Conservation (phyloP, 2,113 vertebrate species). For the Anarrhichthys ocellatus region DNA sequence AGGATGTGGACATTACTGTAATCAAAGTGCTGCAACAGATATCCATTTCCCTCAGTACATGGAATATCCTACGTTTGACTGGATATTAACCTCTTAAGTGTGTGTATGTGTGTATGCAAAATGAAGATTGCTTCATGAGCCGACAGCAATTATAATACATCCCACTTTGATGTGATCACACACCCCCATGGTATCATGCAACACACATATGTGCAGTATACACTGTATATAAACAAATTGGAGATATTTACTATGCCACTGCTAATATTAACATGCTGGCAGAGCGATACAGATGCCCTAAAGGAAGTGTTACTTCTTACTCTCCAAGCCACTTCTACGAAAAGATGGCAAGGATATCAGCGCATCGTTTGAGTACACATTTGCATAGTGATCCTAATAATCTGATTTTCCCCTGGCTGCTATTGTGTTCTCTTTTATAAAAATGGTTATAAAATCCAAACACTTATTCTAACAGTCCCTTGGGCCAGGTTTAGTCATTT, state of each 20-base stretch:
- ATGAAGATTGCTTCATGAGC: background rate
- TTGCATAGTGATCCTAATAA: constrained; percentile 77
- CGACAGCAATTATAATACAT: constrained; percentile 36
- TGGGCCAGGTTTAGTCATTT: constrained; percentile 65
- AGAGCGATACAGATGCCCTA: constrained; percentile 59
- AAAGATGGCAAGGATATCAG: constrained; percentile 61
- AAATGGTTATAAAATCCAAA: constrained; percentile 63
- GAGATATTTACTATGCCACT: constrained; percentile 35
- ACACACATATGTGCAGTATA: background rate
- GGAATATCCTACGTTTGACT: background rate
- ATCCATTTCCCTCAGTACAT: background rate
- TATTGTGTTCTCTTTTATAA: constrained; percentile 74
- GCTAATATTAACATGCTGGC: constrained; percentile 54
- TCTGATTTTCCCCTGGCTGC: constrained; percentile 77
- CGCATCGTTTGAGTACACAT: constrained; percentile 57
- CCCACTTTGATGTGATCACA: constrained; percentile 1
- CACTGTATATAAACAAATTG: constrained; percentile 4
- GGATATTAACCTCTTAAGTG: background rate
- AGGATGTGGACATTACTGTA: background rate
- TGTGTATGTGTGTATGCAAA: background rate
- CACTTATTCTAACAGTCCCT: constrained; percentile 65
- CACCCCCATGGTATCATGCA: background rate
- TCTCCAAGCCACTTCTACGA: constrained; percentile 49
- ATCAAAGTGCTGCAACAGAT: background rate
- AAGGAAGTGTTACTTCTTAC: constrained; percentile 60